A percentile compares a stretch with the other conserved stretches of the same genome.
These are phyloP conservation scores for Napeogenes inachia DNA, from an alignment of 2,888 invertebrate species.

Conservation along the genomic window DNA sequence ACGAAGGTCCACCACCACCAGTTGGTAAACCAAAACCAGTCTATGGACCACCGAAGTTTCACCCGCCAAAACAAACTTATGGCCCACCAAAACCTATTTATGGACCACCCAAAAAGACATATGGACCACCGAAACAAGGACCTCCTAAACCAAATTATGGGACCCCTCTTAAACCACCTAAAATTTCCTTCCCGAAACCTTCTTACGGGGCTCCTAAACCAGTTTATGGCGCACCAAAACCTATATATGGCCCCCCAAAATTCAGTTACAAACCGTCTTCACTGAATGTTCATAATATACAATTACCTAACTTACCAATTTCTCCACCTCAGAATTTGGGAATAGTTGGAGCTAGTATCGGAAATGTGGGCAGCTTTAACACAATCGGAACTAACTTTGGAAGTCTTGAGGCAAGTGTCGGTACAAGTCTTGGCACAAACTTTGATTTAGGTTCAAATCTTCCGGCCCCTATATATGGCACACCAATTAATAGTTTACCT, in stretches of 20 bases:
- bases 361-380: constrained; percentile 24
- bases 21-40: constrained; percentile 55
- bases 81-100: constrained; percentile 64
- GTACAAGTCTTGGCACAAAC: constrained; percentile 38
- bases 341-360: constrained; percentile 29
- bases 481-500: constrained; percentile 53
- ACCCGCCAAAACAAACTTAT: constrained; percentile 59
- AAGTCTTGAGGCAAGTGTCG: constrained; percentile 32
- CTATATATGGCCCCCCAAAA: constrained; percentile 58
- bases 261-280: constrained; percentile 46
- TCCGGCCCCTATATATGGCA: constrained; percentile 67
- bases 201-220: constrained; percentile 48
- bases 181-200: constrained; percentile 49
- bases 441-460: constrained; percentile 52
- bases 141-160: constrained; percentile 57
- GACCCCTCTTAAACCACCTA: constrained; percentile 55
- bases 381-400: constrained; percentile 28
- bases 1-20: constrained; percentile 76
- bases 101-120: constrained; percentile 53
- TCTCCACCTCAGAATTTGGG: constrained; percentile 33
- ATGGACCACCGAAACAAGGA: constrained; percentile 52
- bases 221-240: constrained; percentile 68
- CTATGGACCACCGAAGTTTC: constrained; percentile 53
- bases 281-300: constrained; percentile 38
- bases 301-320: constrained; percentile 39